Percentiles rank a stretch among this genome's conserved stretches.
Evolutionary conservation across 2,888 invertebrate genomes (phyloP).

Genomic region (Xylota segnis): DNA sequence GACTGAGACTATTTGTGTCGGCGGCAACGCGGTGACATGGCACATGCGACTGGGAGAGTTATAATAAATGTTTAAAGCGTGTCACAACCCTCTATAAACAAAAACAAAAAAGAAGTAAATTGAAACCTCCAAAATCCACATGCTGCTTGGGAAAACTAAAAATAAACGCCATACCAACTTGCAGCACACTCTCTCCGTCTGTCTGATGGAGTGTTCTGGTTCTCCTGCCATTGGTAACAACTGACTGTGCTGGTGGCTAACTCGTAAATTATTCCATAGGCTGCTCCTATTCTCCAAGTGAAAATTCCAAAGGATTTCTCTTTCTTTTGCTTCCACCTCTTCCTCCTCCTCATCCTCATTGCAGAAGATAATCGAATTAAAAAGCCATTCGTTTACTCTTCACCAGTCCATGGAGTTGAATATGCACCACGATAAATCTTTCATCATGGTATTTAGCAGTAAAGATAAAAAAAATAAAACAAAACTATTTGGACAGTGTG

Average conservation of each 20-base stretch:
- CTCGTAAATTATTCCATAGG: conserved; percentile 69
- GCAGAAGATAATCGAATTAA: conserved; percentile 81
- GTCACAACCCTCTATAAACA: conserved; percentile 56
- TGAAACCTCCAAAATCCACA: conserved; percentile 50
- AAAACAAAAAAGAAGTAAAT: conserved; percentile 17
- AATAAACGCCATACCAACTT: conserved; percentile 58
- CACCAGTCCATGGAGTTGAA: conserved; percentile 61
- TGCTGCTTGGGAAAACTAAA: conserved; percentile 66
- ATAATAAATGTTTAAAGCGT: conserved; percentile 76
- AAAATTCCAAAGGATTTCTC: conserved; percentile 75
- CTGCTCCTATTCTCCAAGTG: conserved; percentile 43
- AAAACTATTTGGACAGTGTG: conserved; percentile 70
- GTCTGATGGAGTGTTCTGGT: conserved; percentile 3
- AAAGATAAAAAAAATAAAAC: conserved; percentile 54
- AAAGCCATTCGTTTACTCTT: conserved; percentile 81
- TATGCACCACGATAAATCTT: conserved; percentile 83
- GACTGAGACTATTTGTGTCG: conserved; percentile 44
- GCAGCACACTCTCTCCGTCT: conserved; percentile 18
- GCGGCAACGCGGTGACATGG: conserved; percentile 49
- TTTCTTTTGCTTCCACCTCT: conserved; percentile 6
- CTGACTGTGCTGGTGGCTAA: conserved; percentile 61
- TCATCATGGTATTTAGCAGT: conserved; percentile 82
- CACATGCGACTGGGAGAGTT: conserved; percentile 67
- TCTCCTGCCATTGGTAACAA: conserved; percentile 46
- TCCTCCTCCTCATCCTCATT: conserved; percentile 25